Evolutionary conservation across 2,888 invertebrate genomes (phyloP).

Genomic region (Liodrosophila aerea): DNA sequence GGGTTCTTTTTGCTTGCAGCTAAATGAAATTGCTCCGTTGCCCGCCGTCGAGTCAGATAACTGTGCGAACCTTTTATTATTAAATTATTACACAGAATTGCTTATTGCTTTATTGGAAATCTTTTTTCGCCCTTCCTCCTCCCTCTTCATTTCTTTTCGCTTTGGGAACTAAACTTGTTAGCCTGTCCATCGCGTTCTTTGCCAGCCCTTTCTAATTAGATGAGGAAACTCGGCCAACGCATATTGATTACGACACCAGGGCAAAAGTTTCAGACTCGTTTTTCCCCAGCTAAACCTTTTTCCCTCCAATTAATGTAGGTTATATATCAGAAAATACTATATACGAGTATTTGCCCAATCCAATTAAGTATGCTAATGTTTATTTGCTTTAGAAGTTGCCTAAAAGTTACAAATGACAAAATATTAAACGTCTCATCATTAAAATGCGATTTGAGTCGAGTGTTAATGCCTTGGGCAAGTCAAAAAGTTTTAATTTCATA

Average conservation of each 20-base stretch:
- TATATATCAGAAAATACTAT: neutral
- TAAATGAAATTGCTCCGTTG: constrained; percentile 36
- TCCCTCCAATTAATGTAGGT: neutral
- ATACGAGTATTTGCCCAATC: constrained; percentile 3
- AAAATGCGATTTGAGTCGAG: neutral
- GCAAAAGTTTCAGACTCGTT: constrained; percentile 21
- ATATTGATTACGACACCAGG: constrained; percentile 42
- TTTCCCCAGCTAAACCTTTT: constrained; percentile 13
- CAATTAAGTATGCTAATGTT: constrained; percentile 36
- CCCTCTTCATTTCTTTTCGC: constrained; percentile 1
- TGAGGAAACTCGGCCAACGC: constrained; percentile 32
- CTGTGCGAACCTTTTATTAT: constrained; percentile 51
- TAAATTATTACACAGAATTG: constrained; percentile 63
- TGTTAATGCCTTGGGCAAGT: neutral
- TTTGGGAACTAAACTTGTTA: constrained; percentile 39
- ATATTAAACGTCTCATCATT: neutral
- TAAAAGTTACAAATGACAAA: neutral
- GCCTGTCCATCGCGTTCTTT: constrained; percentile 4
- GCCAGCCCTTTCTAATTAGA: constrained; percentile 46
- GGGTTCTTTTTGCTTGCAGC: constrained; percentile 27
- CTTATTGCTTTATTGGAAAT: constrained; percentile 70
- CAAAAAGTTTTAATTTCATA: no score
- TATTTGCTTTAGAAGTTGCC: constrained; percentile 4
- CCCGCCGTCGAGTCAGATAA: constrained; percentile 10
- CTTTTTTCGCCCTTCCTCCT: constrained; percentile 37